These are phyloP conservation scores for Erythrolamprus reginae DNA, from an alignment of 2,113 vertebrate species.

Conservation along the genomic window DNA sequence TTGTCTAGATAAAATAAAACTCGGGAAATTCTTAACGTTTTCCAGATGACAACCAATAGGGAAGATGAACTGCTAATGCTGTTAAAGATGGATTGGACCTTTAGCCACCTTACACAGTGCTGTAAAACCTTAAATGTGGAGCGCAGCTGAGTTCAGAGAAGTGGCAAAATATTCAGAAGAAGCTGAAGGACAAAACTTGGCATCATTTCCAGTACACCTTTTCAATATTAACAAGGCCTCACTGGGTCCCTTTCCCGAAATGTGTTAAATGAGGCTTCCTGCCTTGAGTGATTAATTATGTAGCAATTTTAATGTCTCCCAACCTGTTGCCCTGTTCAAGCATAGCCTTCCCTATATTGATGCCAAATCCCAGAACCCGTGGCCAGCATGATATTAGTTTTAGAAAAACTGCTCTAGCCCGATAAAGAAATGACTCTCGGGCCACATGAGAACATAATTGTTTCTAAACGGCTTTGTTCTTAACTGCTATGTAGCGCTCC, in stretches of 20 bases:
- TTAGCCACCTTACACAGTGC: background rate
- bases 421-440: background rate
- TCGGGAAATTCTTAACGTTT: slow-evolving; percentile 38
- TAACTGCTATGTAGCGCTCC: background rate
- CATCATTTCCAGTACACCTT: background rate
- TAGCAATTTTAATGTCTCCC: slow-evolving; percentile 20
- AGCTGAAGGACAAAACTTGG: background rate
- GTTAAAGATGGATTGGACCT: background rate
- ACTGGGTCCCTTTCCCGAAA: background rate
- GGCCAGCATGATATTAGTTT: background rate
- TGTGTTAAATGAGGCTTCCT: background rate
- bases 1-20: background rate
- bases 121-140: background rate
- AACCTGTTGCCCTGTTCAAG: background rate
- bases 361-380: background rate
- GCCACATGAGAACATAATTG: background rate
- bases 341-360: background rate
- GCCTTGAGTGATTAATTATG: slow-evolving; percentile 4
- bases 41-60: background rate
- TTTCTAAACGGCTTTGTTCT: background rate
- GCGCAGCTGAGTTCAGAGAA: background rate
- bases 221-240: background rate
- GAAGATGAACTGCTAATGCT: background rate
- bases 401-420: background rate
- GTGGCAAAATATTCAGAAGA: slow-evolving; percentile 3